These are phyloP conservation scores for Eupleurogrammus muticus DNA, from an alignment of 2,797 vertebrate species.

Conservation along the genomic window DNA sequence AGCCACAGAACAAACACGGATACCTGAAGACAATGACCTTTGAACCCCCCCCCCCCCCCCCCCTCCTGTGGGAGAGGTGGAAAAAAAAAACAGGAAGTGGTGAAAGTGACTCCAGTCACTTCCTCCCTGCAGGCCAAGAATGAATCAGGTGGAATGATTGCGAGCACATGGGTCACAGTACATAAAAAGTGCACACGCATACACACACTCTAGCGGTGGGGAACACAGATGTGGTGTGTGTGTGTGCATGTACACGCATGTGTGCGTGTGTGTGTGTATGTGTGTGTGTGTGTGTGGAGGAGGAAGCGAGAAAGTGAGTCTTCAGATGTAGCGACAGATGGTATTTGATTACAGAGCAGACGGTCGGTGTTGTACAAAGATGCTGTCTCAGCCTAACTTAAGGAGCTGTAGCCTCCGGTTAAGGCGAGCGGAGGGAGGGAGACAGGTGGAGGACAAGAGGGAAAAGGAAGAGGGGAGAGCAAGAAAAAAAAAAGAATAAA, in stretches of 20 bases:
- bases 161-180: constrained; percentile 85
- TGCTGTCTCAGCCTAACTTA: constrained; percentile 97
- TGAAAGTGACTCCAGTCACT: constrained; percentile 76
- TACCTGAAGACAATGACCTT: constrained; percentile 85
- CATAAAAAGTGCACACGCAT: constrained; percentile 49
- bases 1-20: constrained; percentile 78
- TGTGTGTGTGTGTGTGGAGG: constrained; percentile 49
- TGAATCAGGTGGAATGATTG: constrained; percentile 88
- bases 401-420: constrained; percentile 91
- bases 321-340: constrained; percentile 99
- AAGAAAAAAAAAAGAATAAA: constrained; percentile 59
- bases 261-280: constrained; percentile 18
- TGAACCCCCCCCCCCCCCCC: too few relatives aligned
- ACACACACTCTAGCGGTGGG: constrained; percentile 57
- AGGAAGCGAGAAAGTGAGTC: constrained; percentile 81
- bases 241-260: constrained; percentile 78
- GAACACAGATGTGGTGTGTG: constrained; percentile 90
- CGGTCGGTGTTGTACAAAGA: constrained; percentile 99
- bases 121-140: constrained; percentile 78
- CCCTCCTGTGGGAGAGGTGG: constrained; percentile 34
- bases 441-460: constrained; percentile 70
- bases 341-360: constrained; percentile 99
- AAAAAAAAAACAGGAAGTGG: constrained; percentile 76
- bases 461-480: constrained; percentile 65
- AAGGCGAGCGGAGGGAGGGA: constrained; percentile 74